Evolutionary conservation across 2,888 invertebrate genomes (phyloP), one percentile per base, ranked within the genome.

Genomic region (Pycnomerus fuliginosus): DNA sequence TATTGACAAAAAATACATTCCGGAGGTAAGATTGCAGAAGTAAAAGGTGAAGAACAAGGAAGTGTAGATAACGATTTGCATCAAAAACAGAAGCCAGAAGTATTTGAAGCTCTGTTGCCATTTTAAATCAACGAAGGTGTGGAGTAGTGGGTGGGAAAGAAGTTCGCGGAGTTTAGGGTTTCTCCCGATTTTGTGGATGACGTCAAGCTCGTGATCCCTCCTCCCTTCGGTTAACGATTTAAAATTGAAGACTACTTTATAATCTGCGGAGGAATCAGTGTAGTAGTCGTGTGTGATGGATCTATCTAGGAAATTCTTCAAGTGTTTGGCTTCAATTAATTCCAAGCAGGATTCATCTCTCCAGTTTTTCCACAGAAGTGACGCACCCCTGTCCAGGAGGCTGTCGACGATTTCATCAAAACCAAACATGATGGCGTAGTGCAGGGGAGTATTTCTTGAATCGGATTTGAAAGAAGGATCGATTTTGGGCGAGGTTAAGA

Each of bases 351-450:
- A 22, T 14, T 39, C 32, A 3, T 24, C 31, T 7, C 8, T 24
- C 4, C 14, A 3, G 16, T 39, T 39, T 23, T 10, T 20, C 1
- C 15, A 23, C 1, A 16, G 10, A 13, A 39, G 24, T 15, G 23
- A 39, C n/a, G 17, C 39, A n/a, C 17, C 39, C 5, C 31, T 34
- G 13, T 23, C 32, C 11, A 39, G 10, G 1, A 32, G 25, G 10
- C 24, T 31, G 5, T 17, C 8, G n/a, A 31, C 24, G 1, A 32
- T 32, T 16, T 31, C 10, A 22, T 22, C 32, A 30, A 32, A 16
- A 17, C 23, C 16, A 20, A 39, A 30, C 16, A 32, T 32, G 8
- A 39, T 32, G 3, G 39, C 39, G 16, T 39, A 39, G 20, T 39
- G 31, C 3, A 39, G 15, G 22, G 39, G 39, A 16, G 39, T 39